Percentiles rank a stretch among this genome's conserved stretches.
Evolutionary conservation across 2,797 vertebrate species (phyloP).

Genomic region (Paratrypauchen microcephalus): DNA sequence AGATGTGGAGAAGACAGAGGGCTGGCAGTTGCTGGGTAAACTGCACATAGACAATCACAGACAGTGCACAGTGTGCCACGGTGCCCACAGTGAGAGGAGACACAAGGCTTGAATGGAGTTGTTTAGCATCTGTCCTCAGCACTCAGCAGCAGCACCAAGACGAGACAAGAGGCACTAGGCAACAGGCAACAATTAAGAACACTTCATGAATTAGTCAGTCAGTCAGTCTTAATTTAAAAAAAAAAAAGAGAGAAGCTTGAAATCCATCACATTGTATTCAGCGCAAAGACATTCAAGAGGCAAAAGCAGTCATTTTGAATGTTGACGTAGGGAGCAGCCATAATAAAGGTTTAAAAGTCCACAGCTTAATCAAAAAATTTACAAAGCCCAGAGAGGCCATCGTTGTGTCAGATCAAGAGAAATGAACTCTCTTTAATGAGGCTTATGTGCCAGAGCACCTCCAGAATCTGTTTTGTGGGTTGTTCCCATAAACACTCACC

Average conservation of each 20-base stretch:
- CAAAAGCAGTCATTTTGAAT: slow-evolving; percentile 33
- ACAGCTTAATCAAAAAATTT: too few species aligned
- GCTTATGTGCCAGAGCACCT: too few species aligned
- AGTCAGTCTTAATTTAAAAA: slow-evolving; percentile 3
- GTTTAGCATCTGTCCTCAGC: slow-evolving; percentile 38
- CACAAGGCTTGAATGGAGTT: slow-evolving; percentile 32
- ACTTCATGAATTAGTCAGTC: slow-evolving; percentile 38
- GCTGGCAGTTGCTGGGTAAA: slow-evolving; percentile 66
- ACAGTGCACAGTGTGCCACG: slow-evolving; percentile 55
- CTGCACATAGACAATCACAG: slow-evolving; percentile 68
- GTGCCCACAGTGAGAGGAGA: slow-evolving; percentile 37
- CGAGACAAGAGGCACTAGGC: slow-evolving; percentile 22
- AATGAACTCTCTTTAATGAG: too few species aligned
- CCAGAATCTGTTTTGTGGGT: too few species aligned
- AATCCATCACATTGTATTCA: slow-evolving; percentile 28
- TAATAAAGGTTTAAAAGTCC: background rate
- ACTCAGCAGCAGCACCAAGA: slow-evolving; percentile 33
- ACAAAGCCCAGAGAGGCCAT: too few species aligned
- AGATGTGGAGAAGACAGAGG: slow-evolving; percentile 62
- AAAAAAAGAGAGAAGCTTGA: slow-evolving; percentile 16
- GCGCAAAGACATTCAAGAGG: slow-evolving; percentile 7
- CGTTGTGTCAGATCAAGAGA: too few species aligned
- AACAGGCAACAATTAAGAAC: slow-evolving; percentile 39
- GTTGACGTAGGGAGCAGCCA: slow-evolving; percentile 8
- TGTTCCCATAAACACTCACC: too few species aligned